phyloP scores from a whole-genome alignment of 2,888 invertebrate species.

The Phorcus lineatus region DNA sequence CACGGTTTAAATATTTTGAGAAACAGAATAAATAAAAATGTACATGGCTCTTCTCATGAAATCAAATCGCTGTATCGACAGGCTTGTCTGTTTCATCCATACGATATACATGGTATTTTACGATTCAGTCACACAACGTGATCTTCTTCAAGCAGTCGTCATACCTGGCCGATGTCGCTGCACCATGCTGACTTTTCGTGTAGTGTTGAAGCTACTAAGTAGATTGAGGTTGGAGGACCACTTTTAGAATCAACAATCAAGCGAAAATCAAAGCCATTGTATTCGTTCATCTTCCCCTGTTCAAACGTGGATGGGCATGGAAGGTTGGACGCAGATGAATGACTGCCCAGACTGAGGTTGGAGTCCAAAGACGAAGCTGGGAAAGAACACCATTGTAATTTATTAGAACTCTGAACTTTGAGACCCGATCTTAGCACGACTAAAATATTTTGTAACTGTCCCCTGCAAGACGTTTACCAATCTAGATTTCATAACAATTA shows the following conservation, averaged over 20 bases:
- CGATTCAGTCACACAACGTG: neutral
- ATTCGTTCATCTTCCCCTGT: conserved; percentile 66
- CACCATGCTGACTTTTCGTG: conserved; percentile 96
- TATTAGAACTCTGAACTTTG: too few relatives aligned
- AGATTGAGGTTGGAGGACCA: conserved; percentile 82
- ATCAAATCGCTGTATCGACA: too few relatives aligned
- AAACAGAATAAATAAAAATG: too few relatives aligned
- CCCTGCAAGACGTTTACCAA: too few relatives aligned
- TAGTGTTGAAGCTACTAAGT: conserved; percentile 83
- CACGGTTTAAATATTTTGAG: too few relatives aligned
- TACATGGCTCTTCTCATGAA: too few relatives aligned
- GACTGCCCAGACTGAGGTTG: conserved; percentile 66
- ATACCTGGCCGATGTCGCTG: conserved; percentile 89
- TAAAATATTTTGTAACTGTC: too few relatives aligned
- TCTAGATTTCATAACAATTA: too few relatives aligned
- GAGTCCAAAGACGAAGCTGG: conserved; percentile 72
- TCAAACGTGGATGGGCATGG: conserved; percentile 52
- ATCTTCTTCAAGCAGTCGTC: neutral
- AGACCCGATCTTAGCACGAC: too few relatives aligned
- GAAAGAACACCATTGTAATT: conserved; percentile 19
- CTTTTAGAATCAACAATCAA: conserved; percentile 83
- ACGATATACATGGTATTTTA: too few relatives aligned
- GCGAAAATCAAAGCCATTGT: conserved; percentile 84
- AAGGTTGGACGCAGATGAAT: conserved; percentile 63
- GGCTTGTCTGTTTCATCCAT: too few relatives aligned